Base-by-base conservation (phyloP, 37 sponge, comb jelly and placozoan genomes). In the Axinella damicornis region DNA sequence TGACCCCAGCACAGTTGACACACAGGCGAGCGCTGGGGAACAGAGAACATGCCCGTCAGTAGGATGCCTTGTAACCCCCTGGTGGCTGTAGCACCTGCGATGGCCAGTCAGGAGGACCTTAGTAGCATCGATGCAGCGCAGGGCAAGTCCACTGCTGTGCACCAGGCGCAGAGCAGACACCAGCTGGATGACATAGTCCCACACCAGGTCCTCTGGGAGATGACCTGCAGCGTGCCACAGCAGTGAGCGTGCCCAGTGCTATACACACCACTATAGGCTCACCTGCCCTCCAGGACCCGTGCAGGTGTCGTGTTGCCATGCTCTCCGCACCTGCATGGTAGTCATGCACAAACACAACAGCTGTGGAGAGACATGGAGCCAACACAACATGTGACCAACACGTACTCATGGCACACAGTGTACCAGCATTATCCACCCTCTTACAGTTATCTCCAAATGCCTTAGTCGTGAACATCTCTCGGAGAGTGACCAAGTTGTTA, bases 391-490 rank as follows among this genome's bases (percentile, higher is more conserved):
- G n/a, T n/a, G 21, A 71, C 32, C 9, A 22, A 40, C 38, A 71
- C 38, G 24, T 13, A 9, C 12, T 31, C 77, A 40, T 30, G 19
- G 33, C 15, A 24, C 25, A 67, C 20, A 67, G 69, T 16, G 17
- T 17, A 53, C 28, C 68, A 65, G 22, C 24, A 65, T 65, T 65
- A 65, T 65, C 22, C 67, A 18, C 9, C 46, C 46, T 9, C 79
- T 89, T 40, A 94, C 95, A 91, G 60, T 87, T 85, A 62, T 96
- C 96, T 37, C 94, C 92, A 68, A 96, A 96, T 30, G 78, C 79
- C 68, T 93, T 94, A 22, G 96, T 96, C n/a, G 92, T 87, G 80
- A 96, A 96, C 73, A 93, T 88, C 35, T 96, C 96, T 53, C 80
- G 70, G 27, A 96, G 88, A 54, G 82, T 57, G 28, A 90, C 89